phyloP scores from a whole-genome alignment of 1,140 invertebrate species.

The Pseudomyrmex concolor region DNA sequence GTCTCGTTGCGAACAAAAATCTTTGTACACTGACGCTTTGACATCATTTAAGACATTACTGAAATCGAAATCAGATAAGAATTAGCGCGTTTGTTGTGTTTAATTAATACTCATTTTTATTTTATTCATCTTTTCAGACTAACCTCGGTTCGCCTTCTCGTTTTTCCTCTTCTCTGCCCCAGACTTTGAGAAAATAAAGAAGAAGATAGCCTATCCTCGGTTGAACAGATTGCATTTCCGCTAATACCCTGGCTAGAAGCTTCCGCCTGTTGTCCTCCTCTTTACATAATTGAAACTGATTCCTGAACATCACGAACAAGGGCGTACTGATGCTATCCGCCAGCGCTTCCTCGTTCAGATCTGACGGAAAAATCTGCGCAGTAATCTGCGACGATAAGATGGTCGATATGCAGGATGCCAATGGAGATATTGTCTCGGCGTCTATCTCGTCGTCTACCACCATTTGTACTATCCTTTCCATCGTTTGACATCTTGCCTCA shows the following conservation, averaged over 20 bases:
- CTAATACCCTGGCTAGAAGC: constrained; percentile 89
- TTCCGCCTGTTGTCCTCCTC: constrained; percentile 92
- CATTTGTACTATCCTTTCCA: constrained; percentile 89
- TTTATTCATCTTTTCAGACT: neutral
- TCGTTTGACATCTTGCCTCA: constrained; percentile 88
- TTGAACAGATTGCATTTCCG: constrained; percentile 90
- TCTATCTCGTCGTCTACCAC: constrained; percentile 89
- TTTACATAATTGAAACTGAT: constrained; percentile 89
- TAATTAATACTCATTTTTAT: neutral
- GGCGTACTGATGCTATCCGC: constrained; percentile 92
- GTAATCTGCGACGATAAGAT: constrained; percentile 85
- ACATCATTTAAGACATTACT: constrained; percentile 88
- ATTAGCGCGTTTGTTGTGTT: neutral
- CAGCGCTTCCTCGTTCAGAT: constrained; percentile 86
- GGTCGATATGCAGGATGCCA: constrained; percentile 85
- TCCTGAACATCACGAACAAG: constrained; percentile 92
- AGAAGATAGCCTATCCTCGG: constrained; percentile 93
- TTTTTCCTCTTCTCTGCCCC: constrained; percentile 87
- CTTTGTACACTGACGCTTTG: constrained; percentile 93
- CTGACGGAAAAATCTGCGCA: constrained; percentile 84
- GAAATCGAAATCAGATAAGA: constrained; percentile 35
- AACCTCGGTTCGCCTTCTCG: constrained; percentile 86
- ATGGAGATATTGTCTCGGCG: constrained; percentile 86
- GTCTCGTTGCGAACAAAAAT: constrained; percentile 93
- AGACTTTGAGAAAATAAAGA: constrained; percentile 94